A percentile compares a stretch with the other conserved stretches of the same genome.
phyloP scores from a whole-genome alignment of 2,113 vertebrate genomes.

The Cavia aperea region DNA sequence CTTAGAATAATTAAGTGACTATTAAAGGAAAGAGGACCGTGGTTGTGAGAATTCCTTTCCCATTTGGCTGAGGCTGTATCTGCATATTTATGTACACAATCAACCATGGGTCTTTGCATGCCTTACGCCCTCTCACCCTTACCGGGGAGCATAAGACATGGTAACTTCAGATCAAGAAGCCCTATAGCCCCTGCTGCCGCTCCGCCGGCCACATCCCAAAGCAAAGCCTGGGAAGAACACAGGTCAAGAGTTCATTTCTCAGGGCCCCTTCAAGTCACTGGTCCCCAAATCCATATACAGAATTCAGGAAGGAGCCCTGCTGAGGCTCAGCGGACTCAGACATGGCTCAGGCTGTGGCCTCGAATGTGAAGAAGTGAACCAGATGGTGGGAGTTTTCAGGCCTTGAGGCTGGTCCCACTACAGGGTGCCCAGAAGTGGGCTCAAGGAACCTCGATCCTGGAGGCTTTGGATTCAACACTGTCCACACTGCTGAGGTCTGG shows the following conservation, averaged over 20 bases:
- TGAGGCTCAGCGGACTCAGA: background rate
- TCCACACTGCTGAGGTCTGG: background rate
- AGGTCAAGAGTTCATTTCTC: too few species aligned
- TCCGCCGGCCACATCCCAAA: background rate
- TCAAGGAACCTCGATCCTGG: background rate
- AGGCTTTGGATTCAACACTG: background rate
- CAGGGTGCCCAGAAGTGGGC: too few species aligned
- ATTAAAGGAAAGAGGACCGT: background rate
- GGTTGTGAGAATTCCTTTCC: background rate
- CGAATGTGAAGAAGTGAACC: background rate
- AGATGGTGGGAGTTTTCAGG: too few species aligned
- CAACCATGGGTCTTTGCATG: background rate
- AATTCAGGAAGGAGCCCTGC: background rate
- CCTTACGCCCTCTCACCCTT: background rate
- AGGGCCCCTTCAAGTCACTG: background rate
- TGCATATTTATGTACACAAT: too few species aligned
- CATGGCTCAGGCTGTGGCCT: background rate
- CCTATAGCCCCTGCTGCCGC: background rate
- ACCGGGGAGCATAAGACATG: background rate
- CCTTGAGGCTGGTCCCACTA: too few species aligned
- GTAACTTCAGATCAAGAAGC: too few species aligned
- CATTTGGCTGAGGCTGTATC: background rate
- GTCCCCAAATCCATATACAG: background rate
- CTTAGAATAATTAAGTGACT: accelerated
- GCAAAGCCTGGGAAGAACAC: background rate